Percentiles rank a stretch among this genome's conserved stretches.
These are phyloP conservation scores for Lobophora halterata DNA, from an alignment of 2,888 invertebrate genomes.

Conservation along the genomic window DNA sequence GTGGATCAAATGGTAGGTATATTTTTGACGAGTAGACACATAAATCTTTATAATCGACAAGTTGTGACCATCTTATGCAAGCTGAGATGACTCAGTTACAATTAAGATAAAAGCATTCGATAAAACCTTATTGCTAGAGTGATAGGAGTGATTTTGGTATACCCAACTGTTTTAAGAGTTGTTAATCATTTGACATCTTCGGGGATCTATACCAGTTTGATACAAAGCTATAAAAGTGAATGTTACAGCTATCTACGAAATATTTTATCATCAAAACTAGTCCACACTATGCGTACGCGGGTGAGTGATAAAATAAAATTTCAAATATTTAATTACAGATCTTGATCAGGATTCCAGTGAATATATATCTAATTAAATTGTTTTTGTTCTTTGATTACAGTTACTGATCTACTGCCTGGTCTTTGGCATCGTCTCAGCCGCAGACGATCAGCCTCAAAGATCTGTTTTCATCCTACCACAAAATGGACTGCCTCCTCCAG, in stretches of 20 bases:
- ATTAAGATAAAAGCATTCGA: slow-evolving; percentile 22
- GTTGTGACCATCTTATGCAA: slow-evolving; percentile 20
- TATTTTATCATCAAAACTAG: slow-evolving; percentile 55
- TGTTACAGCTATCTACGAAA: slow-evolving; percentile 46
- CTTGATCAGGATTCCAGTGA: background rate
- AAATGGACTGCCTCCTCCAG: slow-evolving; percentile 7
- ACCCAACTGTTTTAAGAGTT: slow-evolving; percentile 30
- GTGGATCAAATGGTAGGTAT: too few species aligned
- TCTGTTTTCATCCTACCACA: slow-evolving; percentile 6
- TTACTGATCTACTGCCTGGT: slow-evolving; percentile 66
- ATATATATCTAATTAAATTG: too few species aligned
- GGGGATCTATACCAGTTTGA: slow-evolving; percentile 62
- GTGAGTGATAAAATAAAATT: slow-evolving; percentile 28
- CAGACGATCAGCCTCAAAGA: slow-evolving; percentile 14
- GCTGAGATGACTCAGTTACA: slow-evolving; percentile 15
- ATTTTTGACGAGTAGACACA: too few species aligned
- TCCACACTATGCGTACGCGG: slow-evolving; percentile 67
- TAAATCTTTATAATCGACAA: slow-evolving; percentile 19
- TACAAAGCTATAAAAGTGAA: slow-evolving; percentile 66
- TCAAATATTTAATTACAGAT: slow-evolving; percentile 2
- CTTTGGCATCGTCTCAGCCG: slow-evolving; percentile 23
- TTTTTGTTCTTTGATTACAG: slow-evolving; percentile 36
- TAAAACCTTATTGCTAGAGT: slow-evolving; percentile 32
- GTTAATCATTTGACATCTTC: slow-evolving; percentile 47
- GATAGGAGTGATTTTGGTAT: slow-evolving; percentile 40